These are phyloP conservation scores for Nezara viridula DNA, from an alignment of 2,888 invertebrate species.

Conservation along the genomic window DNA sequence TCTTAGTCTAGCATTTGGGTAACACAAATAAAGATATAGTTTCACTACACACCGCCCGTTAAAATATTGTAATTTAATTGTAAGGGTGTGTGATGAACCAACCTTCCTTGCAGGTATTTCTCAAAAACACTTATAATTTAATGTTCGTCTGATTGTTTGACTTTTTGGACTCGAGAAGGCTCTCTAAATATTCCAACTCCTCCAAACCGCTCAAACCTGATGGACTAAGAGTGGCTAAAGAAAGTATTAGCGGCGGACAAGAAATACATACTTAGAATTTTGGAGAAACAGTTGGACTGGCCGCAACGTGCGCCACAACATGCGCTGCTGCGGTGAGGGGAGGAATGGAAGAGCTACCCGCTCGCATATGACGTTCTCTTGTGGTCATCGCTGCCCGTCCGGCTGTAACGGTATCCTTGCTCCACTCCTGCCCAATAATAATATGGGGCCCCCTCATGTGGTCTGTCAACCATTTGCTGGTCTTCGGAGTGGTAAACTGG, in stretches of 20 bases:
- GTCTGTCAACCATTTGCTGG: neutral
- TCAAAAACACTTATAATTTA: too few relatives aligned
- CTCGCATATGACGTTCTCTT: slow-evolving; percentile 36
- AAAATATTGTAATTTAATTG: too few relatives aligned
- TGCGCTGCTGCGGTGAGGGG: neutral
- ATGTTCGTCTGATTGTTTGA: neutral
- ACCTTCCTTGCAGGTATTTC: too few relatives aligned
- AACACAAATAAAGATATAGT: too few relatives aligned
- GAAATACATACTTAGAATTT: slow-evolving; percentile 47
- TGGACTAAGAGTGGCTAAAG: neutral
- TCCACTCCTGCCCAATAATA: neutral
- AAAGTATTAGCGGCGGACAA: slow-evolving; percentile 7
- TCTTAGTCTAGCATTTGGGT: too few relatives aligned
- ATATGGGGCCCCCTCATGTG: neutral
- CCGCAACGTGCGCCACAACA: neutral
- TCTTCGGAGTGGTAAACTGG: neutral
- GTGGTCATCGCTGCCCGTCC: neutral
- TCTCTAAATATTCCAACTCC: neutral
- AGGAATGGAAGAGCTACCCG: neutral
- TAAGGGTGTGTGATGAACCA: too few relatives aligned
- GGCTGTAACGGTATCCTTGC: neutral
- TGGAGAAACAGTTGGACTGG: slow-evolving; percentile 21
- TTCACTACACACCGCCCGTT: too few relatives aligned
- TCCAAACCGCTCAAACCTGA: neutral
- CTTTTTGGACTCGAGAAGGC: neutral